Percentiles rank a stretch among this genome's conserved stretches.
phyloP scores from a whole-genome alignment of 2,113 vertebrate species.

The Oryzias melastigma region DNA sequence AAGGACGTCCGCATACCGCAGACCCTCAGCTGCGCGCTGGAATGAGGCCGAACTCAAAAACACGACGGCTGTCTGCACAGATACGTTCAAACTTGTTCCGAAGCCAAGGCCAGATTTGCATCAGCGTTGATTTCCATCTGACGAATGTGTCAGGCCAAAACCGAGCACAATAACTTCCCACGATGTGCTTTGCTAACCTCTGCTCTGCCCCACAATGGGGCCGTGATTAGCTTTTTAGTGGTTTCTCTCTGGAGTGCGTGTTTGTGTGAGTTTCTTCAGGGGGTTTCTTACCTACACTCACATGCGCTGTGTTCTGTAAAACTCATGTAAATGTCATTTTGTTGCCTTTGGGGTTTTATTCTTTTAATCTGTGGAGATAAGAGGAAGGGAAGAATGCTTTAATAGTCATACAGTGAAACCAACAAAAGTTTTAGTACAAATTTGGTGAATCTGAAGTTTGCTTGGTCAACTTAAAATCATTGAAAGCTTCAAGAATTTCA shows the following conservation, averaged over 20 bases:
- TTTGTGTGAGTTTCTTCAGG: constrained; percentile 14
- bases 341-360: constrained; percentile 85
- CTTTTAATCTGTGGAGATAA: constrained; percentile 88
- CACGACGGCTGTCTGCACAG: constrained; percentile 8
- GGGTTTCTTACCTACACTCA: constrained; percentile 93
- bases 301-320: constrained; percentile 96
- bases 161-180: constrained; percentile 20
- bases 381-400: constrained; percentile 1
- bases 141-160: constrained; percentile 37
- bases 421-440: not conserved
- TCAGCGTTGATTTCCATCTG: constrained; percentile 21
- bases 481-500: too few relatives aligned
- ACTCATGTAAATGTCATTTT: constrained; percentile 89
- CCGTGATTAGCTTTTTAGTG: constrained; percentile 7
- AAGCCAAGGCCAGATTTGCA: constrained; percentile 34
- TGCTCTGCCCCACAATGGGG: constrained; percentile 6
- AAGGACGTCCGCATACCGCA: constrained; percentile 17
- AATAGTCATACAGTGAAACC: not conserved
- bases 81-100: constrained; percentile 21
- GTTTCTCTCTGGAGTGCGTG: constrained; percentile 15
- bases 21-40: constrained; percentile 8
- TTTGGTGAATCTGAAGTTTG: not conserved
- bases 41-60: constrained; percentile 28
- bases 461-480: too few relatives aligned
- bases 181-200: constrained; percentile 10